phyloP scores from a whole-genome alignment of 2,797 vertebrate genomes.

The Merluccius polli region DNA sequence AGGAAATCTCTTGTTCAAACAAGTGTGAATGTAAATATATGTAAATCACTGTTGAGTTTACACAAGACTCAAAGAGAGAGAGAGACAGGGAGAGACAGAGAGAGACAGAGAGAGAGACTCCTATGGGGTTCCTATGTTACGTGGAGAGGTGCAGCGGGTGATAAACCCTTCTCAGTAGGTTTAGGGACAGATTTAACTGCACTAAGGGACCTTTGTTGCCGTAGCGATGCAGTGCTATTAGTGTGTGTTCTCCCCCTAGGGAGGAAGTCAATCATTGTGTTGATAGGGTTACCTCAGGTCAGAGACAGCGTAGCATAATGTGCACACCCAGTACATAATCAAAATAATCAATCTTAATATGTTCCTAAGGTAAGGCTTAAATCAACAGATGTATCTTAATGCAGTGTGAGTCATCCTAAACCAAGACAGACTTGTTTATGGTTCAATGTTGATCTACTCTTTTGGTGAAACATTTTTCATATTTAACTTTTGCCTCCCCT shows the following conservation, averaged over 20 bases:
- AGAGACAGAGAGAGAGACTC: not conserved
- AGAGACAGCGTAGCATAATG: not conserved
- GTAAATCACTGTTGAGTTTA: conserved; percentile 60
- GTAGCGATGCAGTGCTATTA: conserved; percentile 63
- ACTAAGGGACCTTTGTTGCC: conserved; percentile 60
- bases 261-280: conserved; percentile 42
- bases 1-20: too few relatives aligned
- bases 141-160: not conserved
- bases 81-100: too few relatives aligned
- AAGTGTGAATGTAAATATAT: not conserved
- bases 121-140: not conserved
- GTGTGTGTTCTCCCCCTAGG: conserved; percentile 53
- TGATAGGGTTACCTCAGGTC: conserved; percentile 4
- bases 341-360: not conserved
- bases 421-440: not conserved
- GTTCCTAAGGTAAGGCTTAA: not conserved
- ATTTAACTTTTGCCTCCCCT: not conserved
- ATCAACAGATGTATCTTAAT: not conserved
- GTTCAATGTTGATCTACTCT: not conserved
- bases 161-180: conserved; percentile 43
- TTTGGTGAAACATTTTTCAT: too few relatives aligned
- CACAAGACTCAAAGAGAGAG: conserved; percentile 30
- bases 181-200: conserved; percentile 65
- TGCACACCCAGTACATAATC: not conserved
- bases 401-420: not conserved